phyloP scores from a whole-genome alignment of 2,797 vertebrate species.

The Channallabes apus region DNA sequence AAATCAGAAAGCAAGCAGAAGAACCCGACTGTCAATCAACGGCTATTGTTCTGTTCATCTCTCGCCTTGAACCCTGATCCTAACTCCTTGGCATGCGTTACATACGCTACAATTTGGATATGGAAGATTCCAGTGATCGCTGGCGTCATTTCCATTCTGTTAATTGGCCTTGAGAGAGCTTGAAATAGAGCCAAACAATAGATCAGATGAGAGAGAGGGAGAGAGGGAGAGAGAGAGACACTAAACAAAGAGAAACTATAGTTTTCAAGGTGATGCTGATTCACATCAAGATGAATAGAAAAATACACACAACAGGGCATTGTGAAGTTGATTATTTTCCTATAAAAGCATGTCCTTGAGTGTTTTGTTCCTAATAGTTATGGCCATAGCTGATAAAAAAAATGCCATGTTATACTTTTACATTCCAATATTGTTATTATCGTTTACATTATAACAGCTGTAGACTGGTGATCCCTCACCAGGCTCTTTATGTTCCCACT shows the following conservation, averaged over 20 bases:
- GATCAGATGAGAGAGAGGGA: neutral
- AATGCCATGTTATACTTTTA: neutral
- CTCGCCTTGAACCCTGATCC: neutral
- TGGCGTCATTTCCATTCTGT: neutral
- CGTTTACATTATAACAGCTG: neutral
- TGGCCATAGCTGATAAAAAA: neutral
- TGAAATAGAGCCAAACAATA: neutral
- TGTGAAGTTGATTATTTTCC: neutral
- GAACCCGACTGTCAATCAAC: constrained; percentile 60
- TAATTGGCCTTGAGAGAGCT: neutral
- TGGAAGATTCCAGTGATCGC: neutral
- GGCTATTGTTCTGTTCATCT: constrained; percentile 61
- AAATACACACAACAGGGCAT: neutral
- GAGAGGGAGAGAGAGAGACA: neutral
- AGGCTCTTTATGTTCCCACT: neutral
- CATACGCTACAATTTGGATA: neutral
- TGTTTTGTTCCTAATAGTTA: neutral
- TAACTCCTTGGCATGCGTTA: neutral
- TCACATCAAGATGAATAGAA: neutral
- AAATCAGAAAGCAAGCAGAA: constrained; percentile 3
- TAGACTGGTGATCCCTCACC: neutral
- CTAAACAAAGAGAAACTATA: neutral
- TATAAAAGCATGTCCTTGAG: neutral
- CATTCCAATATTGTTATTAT: neutral
- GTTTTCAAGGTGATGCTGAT: neutral